phyloP scores from a whole-genome alignment of 2,888 invertebrate species.

The Phytoseiulus persimilis region DNA sequence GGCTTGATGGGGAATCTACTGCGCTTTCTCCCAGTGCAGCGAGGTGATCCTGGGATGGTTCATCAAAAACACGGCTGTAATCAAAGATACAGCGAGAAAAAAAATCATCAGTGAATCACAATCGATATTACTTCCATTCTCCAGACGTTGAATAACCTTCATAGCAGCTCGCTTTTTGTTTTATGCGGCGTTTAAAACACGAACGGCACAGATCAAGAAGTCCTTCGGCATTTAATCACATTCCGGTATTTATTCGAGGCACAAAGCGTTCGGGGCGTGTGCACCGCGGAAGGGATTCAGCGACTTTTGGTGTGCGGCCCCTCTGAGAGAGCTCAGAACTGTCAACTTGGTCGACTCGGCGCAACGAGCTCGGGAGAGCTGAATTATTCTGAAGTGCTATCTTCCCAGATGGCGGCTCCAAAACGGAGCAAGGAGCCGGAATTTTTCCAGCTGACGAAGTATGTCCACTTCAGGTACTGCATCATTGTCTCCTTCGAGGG shows the following conservation, averaged over 20 bases:
- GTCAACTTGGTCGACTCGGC: too few relatives aligned
- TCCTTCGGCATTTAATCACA: not conserved
- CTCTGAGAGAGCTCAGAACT: too few relatives aligned
- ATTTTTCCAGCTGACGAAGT: not conserved
- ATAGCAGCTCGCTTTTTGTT: not conserved
- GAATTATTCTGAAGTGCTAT: too few relatives aligned
- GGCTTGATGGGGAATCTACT: not conserved
- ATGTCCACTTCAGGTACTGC: not conserved
- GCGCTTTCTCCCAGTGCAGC: not conserved
- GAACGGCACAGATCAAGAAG: not conserved
- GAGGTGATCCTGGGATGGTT: not conserved
- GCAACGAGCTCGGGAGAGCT: too few relatives aligned
- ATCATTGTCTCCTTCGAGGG: not conserved
- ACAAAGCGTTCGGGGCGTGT: not conserved
- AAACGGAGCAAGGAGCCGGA: not conserved
- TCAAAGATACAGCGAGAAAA: not conserved
- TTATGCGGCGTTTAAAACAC: not conserved
- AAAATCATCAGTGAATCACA: not conserved
- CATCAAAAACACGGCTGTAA: not conserved
- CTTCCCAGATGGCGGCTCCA: not conserved
- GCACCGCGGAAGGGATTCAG: not conserved
- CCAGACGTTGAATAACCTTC: not conserved
- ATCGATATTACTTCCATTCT: not conserved
- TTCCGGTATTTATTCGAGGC: not conserved
- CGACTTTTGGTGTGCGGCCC: not conserved